Percentiles rank a stretch among this genome's conserved stretches.
Evolutionary conservation across 2,888 invertebrate genomes (phyloP).

Genomic region (Phania funesta): DNA sequence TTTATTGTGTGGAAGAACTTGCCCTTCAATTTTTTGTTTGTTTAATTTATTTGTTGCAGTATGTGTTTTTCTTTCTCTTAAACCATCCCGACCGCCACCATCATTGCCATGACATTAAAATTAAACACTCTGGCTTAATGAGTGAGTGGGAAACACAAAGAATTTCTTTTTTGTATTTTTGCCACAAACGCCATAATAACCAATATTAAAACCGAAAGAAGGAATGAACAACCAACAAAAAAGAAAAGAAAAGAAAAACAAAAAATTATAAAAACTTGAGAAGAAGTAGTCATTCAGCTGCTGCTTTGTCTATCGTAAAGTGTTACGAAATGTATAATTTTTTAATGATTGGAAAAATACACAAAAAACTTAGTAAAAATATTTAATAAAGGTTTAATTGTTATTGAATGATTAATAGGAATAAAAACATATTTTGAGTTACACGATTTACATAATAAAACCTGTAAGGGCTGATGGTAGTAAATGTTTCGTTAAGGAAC

Average conservation of each 20-base stretch:
- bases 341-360: slow-evolving; percentile 40
- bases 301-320: slow-evolving; percentile 29
- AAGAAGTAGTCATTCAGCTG: slow-evolving; percentile 49
- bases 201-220: slow-evolving; percentile 51
- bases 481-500: no score
- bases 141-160: slow-evolving; percentile 45
- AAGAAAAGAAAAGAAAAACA: not conserved
- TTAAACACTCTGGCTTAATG: slow-evolving; percentile 52
- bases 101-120: slow-evolving; percentile 35
- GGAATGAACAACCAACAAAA: slow-evolving; percentile 1
- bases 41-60: slow-evolving; percentile 23
- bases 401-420: slow-evolving; percentile 33
- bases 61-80: slow-evolving; percentile 26
- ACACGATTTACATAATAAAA: no score
- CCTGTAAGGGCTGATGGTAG: no score
- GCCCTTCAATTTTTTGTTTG: slow-evolving; percentile 23
- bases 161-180: slow-evolving; percentile 10
- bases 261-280: slow-evolving; percentile 44
- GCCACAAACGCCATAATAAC: slow-evolving; percentile 46
- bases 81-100: slow-evolving; percentile 23
- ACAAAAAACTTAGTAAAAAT: not conserved
- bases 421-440: not conserved
- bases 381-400: slow-evolving; percentile 43
- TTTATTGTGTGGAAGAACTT: slow-evolving; percentile 60
- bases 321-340: slow-evolving; percentile 55